Conservation (phyloP, 1,140 invertebrate genomes). For the Cylas formicarius region DNA sequence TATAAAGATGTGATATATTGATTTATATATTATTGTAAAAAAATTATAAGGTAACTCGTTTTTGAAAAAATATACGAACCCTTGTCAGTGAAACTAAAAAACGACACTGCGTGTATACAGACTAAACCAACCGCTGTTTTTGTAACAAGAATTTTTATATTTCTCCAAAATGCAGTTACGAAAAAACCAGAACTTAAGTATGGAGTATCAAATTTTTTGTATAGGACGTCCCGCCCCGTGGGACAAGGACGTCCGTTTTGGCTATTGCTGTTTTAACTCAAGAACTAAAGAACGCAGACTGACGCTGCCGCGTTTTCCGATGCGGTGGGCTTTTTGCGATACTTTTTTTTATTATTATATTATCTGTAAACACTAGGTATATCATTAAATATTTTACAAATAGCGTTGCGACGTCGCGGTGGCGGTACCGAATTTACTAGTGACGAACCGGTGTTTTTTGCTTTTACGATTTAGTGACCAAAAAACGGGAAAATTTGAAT, state of each 20-base stretch:
- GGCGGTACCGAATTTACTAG: no score
- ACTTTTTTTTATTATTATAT: conserved; percentile 10
- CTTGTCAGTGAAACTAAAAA: conserved; percentile 20
- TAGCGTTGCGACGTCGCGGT: no score
- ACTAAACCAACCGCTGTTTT: neutral
- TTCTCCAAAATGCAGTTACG: conserved; percentile 27
- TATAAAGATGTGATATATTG: conserved; percentile 24
- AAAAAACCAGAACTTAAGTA: conserved; percentile 35
- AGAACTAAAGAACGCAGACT: conserved; percentile 27
- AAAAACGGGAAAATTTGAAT: no score
- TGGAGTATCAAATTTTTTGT: conserved; percentile 41
- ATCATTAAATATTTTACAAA: no score
- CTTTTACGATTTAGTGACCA: no score
- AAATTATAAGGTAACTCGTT: conserved; percentile 27
- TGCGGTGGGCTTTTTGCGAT: conserved; percentile 19
- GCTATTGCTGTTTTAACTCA: conserved; percentile 40
- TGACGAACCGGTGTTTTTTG: no score
- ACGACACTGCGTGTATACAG: conserved; percentile 1
- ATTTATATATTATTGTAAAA: conserved; percentile 35
- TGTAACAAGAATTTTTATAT: conserved; percentile 22
- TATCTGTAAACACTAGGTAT: neutral
- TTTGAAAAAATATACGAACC: conserved; percentile 25
- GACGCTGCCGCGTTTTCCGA: conserved; percentile 16
- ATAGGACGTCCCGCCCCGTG: conserved; percentile 28
- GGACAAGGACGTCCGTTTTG: conserved; percentile 35